These are phyloP conservation scores for Magallana gigas DNA, from an alignment of 1,140 invertebrate genomes.

Conservation along the genomic window DNA sequence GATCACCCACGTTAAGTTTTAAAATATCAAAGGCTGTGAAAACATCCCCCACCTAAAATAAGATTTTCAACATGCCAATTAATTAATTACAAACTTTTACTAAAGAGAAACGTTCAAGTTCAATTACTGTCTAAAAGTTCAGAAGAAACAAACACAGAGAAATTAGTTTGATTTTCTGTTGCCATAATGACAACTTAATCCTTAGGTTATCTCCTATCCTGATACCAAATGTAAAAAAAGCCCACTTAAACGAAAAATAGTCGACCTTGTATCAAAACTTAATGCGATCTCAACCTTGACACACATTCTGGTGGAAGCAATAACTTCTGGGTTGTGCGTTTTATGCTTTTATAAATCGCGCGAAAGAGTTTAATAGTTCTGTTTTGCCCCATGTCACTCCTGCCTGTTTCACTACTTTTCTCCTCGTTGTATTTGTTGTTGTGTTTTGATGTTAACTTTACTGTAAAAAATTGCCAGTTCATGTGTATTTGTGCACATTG, in stretches of 20 bases:
- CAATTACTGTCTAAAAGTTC: neutral
- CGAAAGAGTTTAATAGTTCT: constrained; percentile 5
- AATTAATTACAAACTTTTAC: neutral
- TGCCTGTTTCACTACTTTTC: neutral
- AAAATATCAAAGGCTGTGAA: too few species aligned
- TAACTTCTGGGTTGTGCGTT: neutral
- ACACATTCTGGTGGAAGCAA: neutral
- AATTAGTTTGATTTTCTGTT: neutral
- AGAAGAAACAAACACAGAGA: neutral
- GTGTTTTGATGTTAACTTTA: too few species aligned
- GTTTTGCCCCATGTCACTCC: neutral
- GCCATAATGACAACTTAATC: neutral
- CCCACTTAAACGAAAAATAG: neutral
- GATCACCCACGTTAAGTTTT: too few species aligned
- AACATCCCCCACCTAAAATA: too few species aligned
- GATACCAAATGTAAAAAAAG: neutral
- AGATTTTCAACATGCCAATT: neutral
- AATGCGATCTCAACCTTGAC: neutral
- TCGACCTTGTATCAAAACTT: constrained; percentile 8
- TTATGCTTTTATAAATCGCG: constrained; percentile 31
- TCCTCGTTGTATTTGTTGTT: too few species aligned
- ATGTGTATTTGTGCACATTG: too few species aligned
- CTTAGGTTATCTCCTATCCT: too few species aligned
- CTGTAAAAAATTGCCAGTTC: too few species aligned
- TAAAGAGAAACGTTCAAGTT: neutral